These are phyloP conservation scores for Momotus momota DNA, from an alignment of 2,797 vertebrate species.

Conservation along the genomic window DNA sequence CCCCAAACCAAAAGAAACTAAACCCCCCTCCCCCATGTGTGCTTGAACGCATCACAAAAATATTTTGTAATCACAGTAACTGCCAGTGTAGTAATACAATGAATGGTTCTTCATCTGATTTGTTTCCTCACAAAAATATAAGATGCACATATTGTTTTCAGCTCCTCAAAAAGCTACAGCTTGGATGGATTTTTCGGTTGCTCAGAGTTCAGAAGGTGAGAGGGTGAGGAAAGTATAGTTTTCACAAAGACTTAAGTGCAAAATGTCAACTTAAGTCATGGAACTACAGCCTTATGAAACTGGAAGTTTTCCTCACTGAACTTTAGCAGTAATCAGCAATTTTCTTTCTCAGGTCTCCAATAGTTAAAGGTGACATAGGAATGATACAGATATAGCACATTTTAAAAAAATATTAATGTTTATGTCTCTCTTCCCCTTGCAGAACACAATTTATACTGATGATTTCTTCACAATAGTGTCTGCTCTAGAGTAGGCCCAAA, in stretches of 20 bases:
- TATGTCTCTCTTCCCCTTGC: neutral
- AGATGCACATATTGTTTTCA: neutral
- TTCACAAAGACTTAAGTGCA: neutral
- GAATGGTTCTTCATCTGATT: neutral
- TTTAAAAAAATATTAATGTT: neutral
- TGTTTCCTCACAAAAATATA: neutral
- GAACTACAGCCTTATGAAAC: neutral
- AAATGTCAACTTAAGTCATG: neutral
- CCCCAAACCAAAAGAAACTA: neutral
- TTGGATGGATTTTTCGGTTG: neutral
- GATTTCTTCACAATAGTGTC: neutral
- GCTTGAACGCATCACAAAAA: neutral
- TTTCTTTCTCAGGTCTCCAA: neutral
- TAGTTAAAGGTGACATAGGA: neutral
- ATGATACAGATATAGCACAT: neutral
- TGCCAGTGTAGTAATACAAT: neutral
- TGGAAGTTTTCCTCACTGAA: rapidly evolving
- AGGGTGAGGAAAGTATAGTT: neutral
- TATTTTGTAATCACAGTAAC: neutral
- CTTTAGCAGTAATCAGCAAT: neutral
- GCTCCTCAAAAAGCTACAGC: neutral
- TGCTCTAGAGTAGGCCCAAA: neutral
- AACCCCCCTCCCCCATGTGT: too few species aligned
- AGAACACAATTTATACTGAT: neutral
- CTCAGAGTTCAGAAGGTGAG: neutral